Conservation (phyloP, 2,797 vertebrate genomes). For the Mionectes olivaceus region DNA sequence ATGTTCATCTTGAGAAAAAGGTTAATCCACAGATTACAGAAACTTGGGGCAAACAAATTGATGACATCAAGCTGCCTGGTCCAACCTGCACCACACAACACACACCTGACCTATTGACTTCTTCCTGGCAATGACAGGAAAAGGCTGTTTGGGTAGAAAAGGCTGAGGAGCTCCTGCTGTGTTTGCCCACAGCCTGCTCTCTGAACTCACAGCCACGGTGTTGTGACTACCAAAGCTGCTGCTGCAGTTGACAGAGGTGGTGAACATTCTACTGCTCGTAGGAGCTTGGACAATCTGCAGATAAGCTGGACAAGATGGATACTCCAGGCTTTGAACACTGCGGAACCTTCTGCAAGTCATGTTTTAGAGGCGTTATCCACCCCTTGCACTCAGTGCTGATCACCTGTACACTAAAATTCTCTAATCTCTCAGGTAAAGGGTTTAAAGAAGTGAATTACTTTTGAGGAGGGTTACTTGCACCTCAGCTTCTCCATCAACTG, state of each 20-base stretch:
- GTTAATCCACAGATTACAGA: constrained; percentile 43
- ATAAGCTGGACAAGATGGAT: background rate
- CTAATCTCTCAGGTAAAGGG: background rate
- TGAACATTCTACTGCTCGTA: background rate
- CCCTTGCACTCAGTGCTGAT: background rate
- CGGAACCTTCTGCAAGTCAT: background rate
- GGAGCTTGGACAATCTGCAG: background rate
- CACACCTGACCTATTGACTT: background rate
- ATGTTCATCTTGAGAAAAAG: constrained; percentile 8
- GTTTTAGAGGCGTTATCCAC: background rate
- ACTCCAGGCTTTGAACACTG: background rate
- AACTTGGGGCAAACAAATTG: background rate
- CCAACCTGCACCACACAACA: background rate
- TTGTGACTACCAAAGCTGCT: background rate
- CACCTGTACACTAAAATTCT: accelerated
- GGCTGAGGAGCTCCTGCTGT: background rate
- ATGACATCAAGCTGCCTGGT: background rate
- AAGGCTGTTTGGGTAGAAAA: background rate
- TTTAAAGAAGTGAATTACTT: background rate
- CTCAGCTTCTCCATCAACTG: background rate
- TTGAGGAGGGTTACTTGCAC: background rate
- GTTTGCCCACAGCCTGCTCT: background rate
- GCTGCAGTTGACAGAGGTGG: accelerated
- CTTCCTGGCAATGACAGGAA: background rate
- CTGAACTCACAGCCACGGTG: background rate